phyloP scores from a whole-genome alignment of 2,113 vertebrate genomes.

The Corythornis madagascariensis region DNA sequence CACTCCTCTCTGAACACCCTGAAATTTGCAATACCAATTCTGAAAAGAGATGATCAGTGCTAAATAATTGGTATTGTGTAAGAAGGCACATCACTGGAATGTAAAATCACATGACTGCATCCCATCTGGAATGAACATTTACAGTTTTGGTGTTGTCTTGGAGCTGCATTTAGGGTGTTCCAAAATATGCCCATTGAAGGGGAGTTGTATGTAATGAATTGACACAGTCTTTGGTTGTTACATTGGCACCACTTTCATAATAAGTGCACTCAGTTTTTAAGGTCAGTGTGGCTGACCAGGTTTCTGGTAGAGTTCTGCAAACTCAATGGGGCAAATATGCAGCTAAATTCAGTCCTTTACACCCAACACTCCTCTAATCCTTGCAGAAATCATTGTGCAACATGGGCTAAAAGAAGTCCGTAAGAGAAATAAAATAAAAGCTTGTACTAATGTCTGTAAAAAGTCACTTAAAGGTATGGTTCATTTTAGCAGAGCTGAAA shows the following conservation, averaged over 20 bases:
- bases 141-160: background rate
- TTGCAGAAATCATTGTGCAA: fast-evolving
- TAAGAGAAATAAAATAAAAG: background rate
- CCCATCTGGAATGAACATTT: background rate
- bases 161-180: background rate
- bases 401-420: background rate
- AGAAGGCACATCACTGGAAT: background rate
- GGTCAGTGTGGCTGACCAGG: background rate
- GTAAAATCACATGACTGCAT: background rate
- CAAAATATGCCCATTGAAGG: background rate
- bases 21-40: background rate
- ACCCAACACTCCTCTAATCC: background rate
- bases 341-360: background rate
- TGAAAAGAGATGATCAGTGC: background rate
- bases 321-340: background rate
- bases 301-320: background rate
- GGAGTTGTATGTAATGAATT: background rate
- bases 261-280: background rate
- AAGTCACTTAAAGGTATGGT: background rate
- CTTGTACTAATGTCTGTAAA: background rate
- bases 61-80: background rate
- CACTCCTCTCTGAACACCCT: background rate
- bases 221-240: background rate
- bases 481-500: background rate
- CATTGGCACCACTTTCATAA: background rate